A percentile compares a stretch with the other conserved stretches of the same genome.
Conservation (phyloP, 2,888 invertebrate species). For the Aspidapion aeneum region DNA sequence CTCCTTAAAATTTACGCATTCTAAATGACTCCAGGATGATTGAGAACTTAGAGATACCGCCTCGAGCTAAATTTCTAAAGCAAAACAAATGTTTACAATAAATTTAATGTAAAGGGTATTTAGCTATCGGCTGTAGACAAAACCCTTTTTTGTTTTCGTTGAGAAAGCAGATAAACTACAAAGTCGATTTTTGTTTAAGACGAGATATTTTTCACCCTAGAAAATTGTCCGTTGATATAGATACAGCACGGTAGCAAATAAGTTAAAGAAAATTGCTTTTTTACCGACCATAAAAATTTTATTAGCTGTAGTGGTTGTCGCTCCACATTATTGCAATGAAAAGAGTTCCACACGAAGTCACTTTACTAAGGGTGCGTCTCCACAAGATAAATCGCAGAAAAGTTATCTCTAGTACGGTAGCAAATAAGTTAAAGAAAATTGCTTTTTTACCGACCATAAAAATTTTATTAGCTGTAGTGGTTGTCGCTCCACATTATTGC, state of each 20-base stretch:
- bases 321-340: background rate
- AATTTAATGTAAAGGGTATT: background rate
- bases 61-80: background rate
- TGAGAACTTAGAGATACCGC: no score
- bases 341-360: no score
- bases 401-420: background rate
- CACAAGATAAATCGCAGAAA: no score
- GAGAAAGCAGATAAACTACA: background rate
- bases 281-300: background rate
- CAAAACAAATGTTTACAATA: background rate
- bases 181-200: background rate
- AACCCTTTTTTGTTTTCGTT: background rate
- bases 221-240: background rate
- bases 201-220: background rate
- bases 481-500: background rate
- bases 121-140: background rate
- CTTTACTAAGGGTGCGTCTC: no score
- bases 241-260: background rate
- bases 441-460: background rate
- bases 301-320: background rate
- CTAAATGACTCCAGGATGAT: no score
- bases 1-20: no score
- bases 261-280: background rate
- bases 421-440: background rate
- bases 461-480: background rate